Percentiles rank a stretch among this genome's conserved stretches.
Evolutionary conservation across 2,888 invertebrate species (phyloP).

Genomic region (Caenorhabditis imperialis): DNA sequence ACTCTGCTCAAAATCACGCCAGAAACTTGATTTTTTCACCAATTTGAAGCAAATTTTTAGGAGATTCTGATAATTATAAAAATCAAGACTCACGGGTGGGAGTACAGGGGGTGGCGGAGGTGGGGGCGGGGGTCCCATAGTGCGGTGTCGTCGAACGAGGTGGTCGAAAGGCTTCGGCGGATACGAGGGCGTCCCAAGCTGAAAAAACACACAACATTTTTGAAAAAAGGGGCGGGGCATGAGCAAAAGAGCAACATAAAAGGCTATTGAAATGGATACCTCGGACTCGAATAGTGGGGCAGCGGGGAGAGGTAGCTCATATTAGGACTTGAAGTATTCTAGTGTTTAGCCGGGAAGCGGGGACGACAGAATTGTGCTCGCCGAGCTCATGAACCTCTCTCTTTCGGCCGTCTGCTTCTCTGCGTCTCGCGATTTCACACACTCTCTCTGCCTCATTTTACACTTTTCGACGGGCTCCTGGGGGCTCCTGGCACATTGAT

Average conservation of each 20-base stretch:
- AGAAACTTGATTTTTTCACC: too few relatives aligned
- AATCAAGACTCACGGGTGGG: constrained; percentile 57
- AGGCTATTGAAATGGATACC: constrained; percentile 39
- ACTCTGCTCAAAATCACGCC: too few relatives aligned
- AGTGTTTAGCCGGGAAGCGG: constrained; percentile 25
- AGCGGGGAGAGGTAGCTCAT: constrained; percentile 74
- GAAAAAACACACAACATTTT: constrained; percentile 34
- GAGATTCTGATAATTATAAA: too few relatives aligned
- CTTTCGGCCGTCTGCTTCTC: constrained; percentile 39
- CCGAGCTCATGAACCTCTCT: too few relatives aligned
- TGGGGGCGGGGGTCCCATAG: constrained; percentile 71
- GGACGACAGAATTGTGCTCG: background rate
- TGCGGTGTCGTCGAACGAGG: constrained; percentile 37
- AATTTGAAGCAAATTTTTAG: too few relatives aligned
- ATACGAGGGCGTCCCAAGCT: constrained; percentile 61
- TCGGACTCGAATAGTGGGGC: constrained; percentile 71
- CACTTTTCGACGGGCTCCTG: constrained; percentile 35
- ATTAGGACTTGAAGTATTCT: constrained; percentile 34
- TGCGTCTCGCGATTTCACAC: background rate
- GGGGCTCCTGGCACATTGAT: constrained; percentile 34
- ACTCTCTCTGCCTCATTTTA: constrained; percentile 35
- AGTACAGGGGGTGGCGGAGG: constrained; percentile 78
- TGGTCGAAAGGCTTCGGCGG: constrained; percentile 23
- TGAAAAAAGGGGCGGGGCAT: constrained; percentile 1
- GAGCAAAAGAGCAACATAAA: background rate